Evolutionary conservation across 1,140 invertebrate genomes (phyloP), one percentile per base, ranked within the genome.

Genomic region (Mya arenaria): DNA sequence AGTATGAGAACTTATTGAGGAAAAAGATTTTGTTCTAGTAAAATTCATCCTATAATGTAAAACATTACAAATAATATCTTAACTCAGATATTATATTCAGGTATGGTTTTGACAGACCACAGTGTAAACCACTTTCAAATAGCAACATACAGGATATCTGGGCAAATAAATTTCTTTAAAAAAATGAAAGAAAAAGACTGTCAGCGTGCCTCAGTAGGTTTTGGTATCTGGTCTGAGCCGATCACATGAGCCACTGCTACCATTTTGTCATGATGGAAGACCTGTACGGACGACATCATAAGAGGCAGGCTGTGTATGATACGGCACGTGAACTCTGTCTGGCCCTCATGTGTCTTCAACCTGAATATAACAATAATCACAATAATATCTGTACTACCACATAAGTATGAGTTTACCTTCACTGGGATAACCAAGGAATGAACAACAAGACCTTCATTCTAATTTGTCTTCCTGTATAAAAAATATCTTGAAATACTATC

Each of bases 181-280:
- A n/a, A n/a, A n/a, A n/a, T n/a, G n/a, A n/a, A n/a, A n/a, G n/a
- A n/a, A n/a, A n/a, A n/a, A n/a, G n/a, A n/a, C n/a, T n/a, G n/a
- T n/a, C 23, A 28, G 23, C 74, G 52, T 68, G 91, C 91, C 86
- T 90, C 88, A 23, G 75, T 60, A 25, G 87, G 84, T n/a, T 85
- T 72, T 25, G 92, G 92, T 60, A 92, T 65, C 36, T 89, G 89
- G 56, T 92, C 91, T 10, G 89, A 86, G 17, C 91, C 90, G 44
- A 92, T 84, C 28, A 92, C 84, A 73, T 92, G 91, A 65, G 87
- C 89, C 10, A 92, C 90, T 36, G 89, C 90, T 34, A 84, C 82
- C 86, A 92, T 90, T 58, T 91, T 89, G 78, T 92, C 90, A 28
- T 88, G 84, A 63, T 88, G 89, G 68, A 89, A 92, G 32, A 92